Conservation (phyloP, 2,888 invertebrate species). For the Germaria angustata region DNA sequence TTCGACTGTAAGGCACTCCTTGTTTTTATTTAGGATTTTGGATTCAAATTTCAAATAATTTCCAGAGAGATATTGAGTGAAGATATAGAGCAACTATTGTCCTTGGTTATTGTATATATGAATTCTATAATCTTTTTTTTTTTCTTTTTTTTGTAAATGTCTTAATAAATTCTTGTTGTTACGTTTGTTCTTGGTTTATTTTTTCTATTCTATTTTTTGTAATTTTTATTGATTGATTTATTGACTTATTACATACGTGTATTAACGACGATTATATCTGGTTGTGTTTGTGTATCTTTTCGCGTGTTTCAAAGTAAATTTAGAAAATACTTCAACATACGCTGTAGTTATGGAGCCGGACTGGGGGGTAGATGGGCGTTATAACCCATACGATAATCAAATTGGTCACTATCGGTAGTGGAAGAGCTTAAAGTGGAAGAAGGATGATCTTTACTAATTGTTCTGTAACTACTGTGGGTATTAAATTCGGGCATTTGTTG, state of each 20-base stretch:
- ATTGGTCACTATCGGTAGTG: constrained; percentile 77
- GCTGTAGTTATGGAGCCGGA: constrained; percentile 81
- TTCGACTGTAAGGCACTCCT: constrained; percentile 65
- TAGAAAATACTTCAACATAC: constrained; percentile 80
- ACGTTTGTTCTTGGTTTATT: constrained; percentile 25
- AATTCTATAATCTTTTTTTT: too few species aligned
- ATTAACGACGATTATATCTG: background rate
- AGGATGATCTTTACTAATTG: constrained; percentile 67
- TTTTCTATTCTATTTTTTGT: constrained; percentile 7
- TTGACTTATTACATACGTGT: background rate
- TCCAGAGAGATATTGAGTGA: constrained; percentile 57
- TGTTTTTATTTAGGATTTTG: constrained; percentile 58
- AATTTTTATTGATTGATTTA: background rate
- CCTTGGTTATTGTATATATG: constrained; percentile 60
- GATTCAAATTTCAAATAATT: constrained; percentile 45
- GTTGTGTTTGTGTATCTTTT: background rate
- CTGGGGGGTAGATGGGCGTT: constrained; percentile 80
- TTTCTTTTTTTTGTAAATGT: constrained; percentile 22
- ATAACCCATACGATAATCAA: constrained; percentile 78
- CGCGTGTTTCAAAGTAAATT: constrained; percentile 75
- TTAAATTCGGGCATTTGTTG: constrained; percentile 63
- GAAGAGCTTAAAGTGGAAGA: constrained; percentile 79
- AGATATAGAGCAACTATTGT: constrained; percentile 62
- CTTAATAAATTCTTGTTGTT: constrained; percentile 63
- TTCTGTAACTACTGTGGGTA: constrained; percentile 43